Base-by-base conservation (phyloP, 2,113 vertebrate species). In the Pristiophorus japonicus region DNA sequence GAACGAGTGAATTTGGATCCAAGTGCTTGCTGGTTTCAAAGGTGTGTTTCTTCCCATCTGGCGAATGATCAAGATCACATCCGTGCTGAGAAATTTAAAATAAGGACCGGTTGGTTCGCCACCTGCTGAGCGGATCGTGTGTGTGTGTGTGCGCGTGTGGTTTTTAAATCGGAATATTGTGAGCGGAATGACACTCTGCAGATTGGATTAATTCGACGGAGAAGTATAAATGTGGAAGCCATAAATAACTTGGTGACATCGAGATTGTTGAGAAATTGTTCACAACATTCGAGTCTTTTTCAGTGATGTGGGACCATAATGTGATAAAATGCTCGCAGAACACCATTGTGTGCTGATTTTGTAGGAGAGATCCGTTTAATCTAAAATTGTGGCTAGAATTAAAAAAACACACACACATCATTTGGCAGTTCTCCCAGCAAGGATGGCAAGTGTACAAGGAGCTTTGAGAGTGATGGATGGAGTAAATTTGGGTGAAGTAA, bases 11-110 rank as follows among this genome's bases (percentile, higher is more conserved):
- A 1, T 30, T 51, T 34, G 65, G 65, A 70, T 94, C 93, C 93
- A 94, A 94, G 45, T 94, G 65, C 38, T 47, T 51, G 70, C 65
- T 70, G 93, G 66, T 94, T 51, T 94, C 4, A 65, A 94, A 70
- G 65, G 88, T 92, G 88, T 92, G 8, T 65, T 92, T 92, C 59
- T 59, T 63, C n/a, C 88, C 59, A 47, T 67, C 93, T 94, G 42
- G 65, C 93, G n/a, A 27, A 47, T 14, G 93, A 67, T 51, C 87
- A 90, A 30, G 93, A 67, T 51, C 47, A 94, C 70, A 70, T 94
- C 93, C 51, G 65, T 94, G 93, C 66, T 94, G 65, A 94, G 93
- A 51, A 94, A 94, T 70, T 94, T 63, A 34, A 63, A 63, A 63
- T 7, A 38, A 92, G n/a, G 34, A 22, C 59, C 62, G 59, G 66